A percentile compares a stretch with the other conserved stretches of the same genome.
phyloP scores from a whole-genome alignment of 2,797 vertebrate species.

The Takifugu ocellatus region DNA sequence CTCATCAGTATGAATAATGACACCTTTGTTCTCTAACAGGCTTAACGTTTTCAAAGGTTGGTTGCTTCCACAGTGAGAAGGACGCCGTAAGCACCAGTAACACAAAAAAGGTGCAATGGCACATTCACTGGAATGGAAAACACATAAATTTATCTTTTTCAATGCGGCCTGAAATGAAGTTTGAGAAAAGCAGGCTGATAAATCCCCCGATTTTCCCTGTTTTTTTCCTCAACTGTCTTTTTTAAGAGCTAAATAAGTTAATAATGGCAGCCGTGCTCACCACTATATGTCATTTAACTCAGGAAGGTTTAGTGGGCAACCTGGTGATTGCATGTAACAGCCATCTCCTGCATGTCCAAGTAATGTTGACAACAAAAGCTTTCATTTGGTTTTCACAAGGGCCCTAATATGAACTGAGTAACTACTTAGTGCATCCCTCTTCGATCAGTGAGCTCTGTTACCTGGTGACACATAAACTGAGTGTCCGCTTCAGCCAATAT shows the following conservation, averaged over 20 bases:
- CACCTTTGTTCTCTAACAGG: conserved; percentile 30
- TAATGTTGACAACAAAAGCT: conserved; percentile 65
- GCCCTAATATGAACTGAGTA: conserved; percentile 69
- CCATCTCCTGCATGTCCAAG: conserved; percentile 44
- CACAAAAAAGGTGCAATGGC: not conserved
- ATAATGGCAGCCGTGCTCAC: too few species aligned
- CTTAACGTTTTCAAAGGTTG: conserved; percentile 33
- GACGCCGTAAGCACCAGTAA: conserved; percentile 13
- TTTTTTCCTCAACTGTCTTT: too few species aligned
- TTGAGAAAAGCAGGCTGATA: too few species aligned
- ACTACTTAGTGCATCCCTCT: conserved; percentile 64
- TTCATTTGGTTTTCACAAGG: conserved; percentile 55
- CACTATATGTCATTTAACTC: not conserved
- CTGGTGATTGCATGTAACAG: conserved; percentile 51
- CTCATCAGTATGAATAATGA: conserved; percentile 45
- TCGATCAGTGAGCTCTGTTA: conserved; percentile 59
- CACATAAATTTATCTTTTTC: too few species aligned
- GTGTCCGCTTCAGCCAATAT: conserved; percentile 31
- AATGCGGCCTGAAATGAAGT: too few species aligned
- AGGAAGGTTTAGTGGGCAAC: conserved; percentile 18
- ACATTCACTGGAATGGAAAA: not conserved
- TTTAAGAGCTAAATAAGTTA: too few species aligned
- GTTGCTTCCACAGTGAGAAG: conserved; percentile 19
- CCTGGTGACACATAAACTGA: conserved; percentile 39
- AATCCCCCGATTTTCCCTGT: too few species aligned